Base-by-base conservation (phyloP, 2,113 vertebrate genomes). In the Gorsachius goisagi region DNA sequence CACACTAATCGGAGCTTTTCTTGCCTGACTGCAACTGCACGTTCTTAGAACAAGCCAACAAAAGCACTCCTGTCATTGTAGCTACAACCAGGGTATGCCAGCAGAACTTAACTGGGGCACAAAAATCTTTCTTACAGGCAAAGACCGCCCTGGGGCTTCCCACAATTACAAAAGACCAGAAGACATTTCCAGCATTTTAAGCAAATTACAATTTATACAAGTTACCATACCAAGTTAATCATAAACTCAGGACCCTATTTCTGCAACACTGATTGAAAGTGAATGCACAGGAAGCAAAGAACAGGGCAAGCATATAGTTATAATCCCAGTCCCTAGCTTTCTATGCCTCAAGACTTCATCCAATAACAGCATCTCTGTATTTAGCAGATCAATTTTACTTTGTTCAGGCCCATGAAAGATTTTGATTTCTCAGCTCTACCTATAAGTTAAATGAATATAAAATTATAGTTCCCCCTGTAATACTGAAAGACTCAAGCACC, bases 1-100 rank as follows among this genome's bases (percentile, higher is more conserved):
- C 6, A 4, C 0, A 2, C 56, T 27, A 15, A 35, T 21, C 0
- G 0, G 35, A 60, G 7, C 14, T 39, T 45, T 28, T n/a, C 87
- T 18, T 11, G 26, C 18, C 71, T 17, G 41, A 9, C 19, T 15
- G 22, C 44, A 47, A n/a, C 26, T 4, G 30, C 39, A 53, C 0
- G 0, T 28, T 50, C 28, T 16, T 1, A 12, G 50, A 75, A 58
- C 11, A 9, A 62, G 33, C 17, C 49, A 68, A 28, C 5, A 41
- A 64, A 68, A 56, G 35, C 37, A 27, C 3, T 41, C 18, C 27
- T 37, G 30, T 20, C 32, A 79, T 11, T 0, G 0, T 32, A 35
- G 33, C 59, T 50, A 39, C 5, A 45, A 26, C 28, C 20, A 41
- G 2, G 35, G 12, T 0, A 5, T 18, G n/a, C 14, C 4, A 1